A percentile compares a stretch with the other conserved stretches of the same genome.
Conservation (phyloP, 2,113 vertebrate genomes). For the Engystomops pustulosus region DNA sequence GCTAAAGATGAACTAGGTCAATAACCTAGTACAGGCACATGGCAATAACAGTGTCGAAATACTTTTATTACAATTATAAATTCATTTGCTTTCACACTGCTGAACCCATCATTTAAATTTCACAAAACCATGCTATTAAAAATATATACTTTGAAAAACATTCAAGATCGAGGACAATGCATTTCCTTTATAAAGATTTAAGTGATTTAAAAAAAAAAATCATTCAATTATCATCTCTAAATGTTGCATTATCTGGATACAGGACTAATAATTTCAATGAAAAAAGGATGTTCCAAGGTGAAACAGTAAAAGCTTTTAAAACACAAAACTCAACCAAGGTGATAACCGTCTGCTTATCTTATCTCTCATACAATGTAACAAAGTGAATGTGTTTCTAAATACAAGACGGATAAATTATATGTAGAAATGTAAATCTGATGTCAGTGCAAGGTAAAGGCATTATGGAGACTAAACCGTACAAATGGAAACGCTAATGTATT, state of each 20-base stretch:
- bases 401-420: constrained; percentile 43
- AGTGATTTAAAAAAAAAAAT: constrained; percentile 42
- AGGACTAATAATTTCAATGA: constrained; percentile 46
- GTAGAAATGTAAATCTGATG: constrained; percentile 42
- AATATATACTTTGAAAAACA: background rate
- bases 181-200: constrained; percentile 24
- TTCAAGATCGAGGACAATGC: background rate
- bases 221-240: constrained; percentile 49
- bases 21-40: too few relatives aligned
- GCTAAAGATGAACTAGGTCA: too few relatives aligned
- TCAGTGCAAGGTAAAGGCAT: constrained; percentile 47
- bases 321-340: constrained; percentile 42
- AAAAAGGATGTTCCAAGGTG: constrained; percentile 46
- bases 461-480: constrained; percentile 34
- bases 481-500: constrained; percentile 55
- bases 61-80: too few relatives aligned
- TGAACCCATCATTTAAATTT: background rate
- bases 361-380: constrained; percentile 44
- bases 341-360: constrained; percentile 32
- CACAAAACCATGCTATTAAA: background rate
- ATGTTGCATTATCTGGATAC: constrained; percentile 45
- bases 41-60: too few relatives aligned
- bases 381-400: constrained; percentile 44
- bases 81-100: too few relatives aligned
- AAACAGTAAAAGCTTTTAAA: constrained; percentile 50